A percentile compares a stretch with the other conserved stretches of the same genome.
Conservation (phyloP, 1,140 invertebrate species). For the Drosophila cardini region DNA sequence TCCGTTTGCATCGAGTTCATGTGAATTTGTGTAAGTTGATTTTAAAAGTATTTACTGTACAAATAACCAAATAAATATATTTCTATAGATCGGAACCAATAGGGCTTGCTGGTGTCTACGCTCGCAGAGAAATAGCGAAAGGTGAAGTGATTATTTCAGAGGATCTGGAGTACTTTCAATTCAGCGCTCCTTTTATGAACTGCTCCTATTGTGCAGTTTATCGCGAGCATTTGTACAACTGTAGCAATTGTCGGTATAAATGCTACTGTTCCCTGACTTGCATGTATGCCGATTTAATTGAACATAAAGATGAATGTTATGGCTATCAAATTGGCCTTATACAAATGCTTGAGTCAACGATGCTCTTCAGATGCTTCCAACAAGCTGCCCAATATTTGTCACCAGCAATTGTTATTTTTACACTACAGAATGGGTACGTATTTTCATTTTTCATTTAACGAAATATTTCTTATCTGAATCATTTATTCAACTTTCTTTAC, state of each 20-base stretch:
- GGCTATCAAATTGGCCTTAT: conserved; percentile 53
- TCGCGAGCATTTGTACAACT: conserved; percentile 51
- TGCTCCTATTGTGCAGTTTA: conserved; percentile 49
- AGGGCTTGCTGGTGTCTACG: background rate
- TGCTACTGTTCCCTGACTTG: conserved; percentile 50
- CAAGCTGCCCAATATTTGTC: conserved; percentile 36
- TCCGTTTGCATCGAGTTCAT: conserved; percentile 31
- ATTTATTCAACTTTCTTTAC: background rate
- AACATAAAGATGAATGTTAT: conserved; percentile 42
- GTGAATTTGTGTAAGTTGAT: conserved; percentile 40
- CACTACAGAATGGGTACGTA: conserved; percentile 37
- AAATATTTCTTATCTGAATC: no score
- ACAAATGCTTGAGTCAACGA: conserved; percentile 47
- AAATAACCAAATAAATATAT: background rate
- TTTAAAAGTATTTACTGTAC: background rate
- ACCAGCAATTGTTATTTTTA: conserved; percentile 15
- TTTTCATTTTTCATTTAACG: no score
- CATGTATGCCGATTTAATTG: conserved; percentile 22
- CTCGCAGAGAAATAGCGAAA: conserved; percentile 25
- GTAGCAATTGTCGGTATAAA: conserved; percentile 46
- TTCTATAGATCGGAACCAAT: background rate
- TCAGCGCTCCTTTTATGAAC: conserved; percentile 50
- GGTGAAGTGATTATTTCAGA: conserved; percentile 34
- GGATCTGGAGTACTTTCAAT: conserved; percentile 32
- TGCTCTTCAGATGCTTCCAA: conserved; percentile 47